Evolutionary conservation across 2,888 invertebrate genomes (phyloP), one percentile per base, ranked within the genome.

Genomic region (Nudaria mundana): DNA sequence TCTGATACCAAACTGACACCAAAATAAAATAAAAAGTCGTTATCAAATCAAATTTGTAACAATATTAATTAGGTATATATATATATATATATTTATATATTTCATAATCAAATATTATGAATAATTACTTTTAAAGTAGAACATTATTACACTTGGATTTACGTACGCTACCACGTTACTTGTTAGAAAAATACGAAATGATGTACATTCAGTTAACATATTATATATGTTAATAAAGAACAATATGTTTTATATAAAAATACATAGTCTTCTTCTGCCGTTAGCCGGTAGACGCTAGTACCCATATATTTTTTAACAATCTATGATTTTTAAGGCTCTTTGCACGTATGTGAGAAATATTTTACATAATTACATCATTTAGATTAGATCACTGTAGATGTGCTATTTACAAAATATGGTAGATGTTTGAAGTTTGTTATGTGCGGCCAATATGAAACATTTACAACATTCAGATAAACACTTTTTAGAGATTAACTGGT

Each of bases 221-320:
- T 87, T 76, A 78, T 77, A 86, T 86, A 87, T 86, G 86, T 86
- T 86, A 86, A 82, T 86, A 84, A 84, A 87, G 83, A 83, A 83
- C 83, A 85, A 87, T 85, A 86, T 83, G 79, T 71, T 84, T 82
- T 86, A 86, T 84, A 87, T 84, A 87, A 87, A 87, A 87, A 87
- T 87, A 87, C 85, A 86, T 85, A 75, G 81, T 76, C 82, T 76
- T 65, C 66, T 55, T 68, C 72, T 79, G 70, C 79, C 76, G 61
- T 66, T 52, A 66, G 75, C 77, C 80, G 72, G 73, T 68, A 78
- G 84, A 76, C 80, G 78, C 84, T 85, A 85, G 84, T 84, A 83
- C 83, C 83, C 80, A 84, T 79, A 66, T 75, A 56, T 68, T 71
- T 71, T n/a, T 83, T 81, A 85, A 86, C 87, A 86, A 86, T 86